Percentiles rank a stretch among this genome's conserved stretches.
Evolutionary conservation across 2,797 vertebrate species (phyloP).

Genomic region (Pangasius djambal): DNA sequence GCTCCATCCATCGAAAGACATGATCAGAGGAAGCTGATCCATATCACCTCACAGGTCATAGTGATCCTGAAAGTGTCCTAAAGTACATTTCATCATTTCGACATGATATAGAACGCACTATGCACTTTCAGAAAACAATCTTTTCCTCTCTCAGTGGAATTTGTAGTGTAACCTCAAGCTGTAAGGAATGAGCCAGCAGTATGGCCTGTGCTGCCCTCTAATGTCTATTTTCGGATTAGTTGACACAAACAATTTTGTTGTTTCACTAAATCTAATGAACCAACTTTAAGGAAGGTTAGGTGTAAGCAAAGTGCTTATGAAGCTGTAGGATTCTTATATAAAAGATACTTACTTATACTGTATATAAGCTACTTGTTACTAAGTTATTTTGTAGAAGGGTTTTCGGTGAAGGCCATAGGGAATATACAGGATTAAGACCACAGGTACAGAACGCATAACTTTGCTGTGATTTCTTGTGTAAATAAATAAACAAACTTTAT

Average conservation of each 20-base stretch:
- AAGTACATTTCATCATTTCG: not conserved
- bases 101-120: not conserved
- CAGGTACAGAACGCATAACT: not conserved
- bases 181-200: not conserved
- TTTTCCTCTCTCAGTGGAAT: not conserved
- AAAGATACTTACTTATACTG: not conserved
- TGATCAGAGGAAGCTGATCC: not conserved
- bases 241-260: not conserved
- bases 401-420: too few species aligned
- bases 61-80: not conserved
- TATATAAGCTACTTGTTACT: not conserved
- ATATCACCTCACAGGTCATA: not conserved
- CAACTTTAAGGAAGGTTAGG: not conserved
- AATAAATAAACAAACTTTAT: not conserved
- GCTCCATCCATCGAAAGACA: not conserved
- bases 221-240: not conserved
- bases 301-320: not conserved
- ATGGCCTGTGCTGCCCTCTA: conserved; percentile 21
- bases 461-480: not conserved
- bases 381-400: not conserved
- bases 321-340: not conserved
- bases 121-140: not conserved
- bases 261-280: not conserved
- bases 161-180: not conserved
- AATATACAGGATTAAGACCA: not conserved